Conservation (phyloP, 1,140 invertebrate genomes). For the Drosophila nigromelanica region DNA sequence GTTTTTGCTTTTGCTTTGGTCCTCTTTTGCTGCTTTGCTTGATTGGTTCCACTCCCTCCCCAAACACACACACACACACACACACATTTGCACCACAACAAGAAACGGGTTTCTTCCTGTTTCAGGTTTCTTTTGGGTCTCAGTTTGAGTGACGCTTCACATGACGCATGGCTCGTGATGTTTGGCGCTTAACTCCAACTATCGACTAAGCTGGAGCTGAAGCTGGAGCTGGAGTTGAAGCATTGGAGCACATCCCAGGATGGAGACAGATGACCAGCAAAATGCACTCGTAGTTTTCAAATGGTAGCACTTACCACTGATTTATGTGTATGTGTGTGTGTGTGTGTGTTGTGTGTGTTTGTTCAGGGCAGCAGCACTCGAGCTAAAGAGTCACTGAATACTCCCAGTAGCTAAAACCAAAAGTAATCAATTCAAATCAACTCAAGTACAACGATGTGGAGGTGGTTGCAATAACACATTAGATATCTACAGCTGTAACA, state of each 20-base stretch:
- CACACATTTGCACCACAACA: conserved; percentile 16
- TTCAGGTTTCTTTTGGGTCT: conserved; percentile 54
- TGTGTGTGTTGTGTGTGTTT: conserved; percentile 12
- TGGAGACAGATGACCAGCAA: conserved; percentile 19
- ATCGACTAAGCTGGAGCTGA: conserved; percentile 8
- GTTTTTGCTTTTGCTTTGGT: conserved; percentile 41
- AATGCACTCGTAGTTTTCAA: conserved; percentile 3
- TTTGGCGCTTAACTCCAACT: conserved; percentile 42
- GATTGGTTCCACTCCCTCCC: conserved; percentile 67
- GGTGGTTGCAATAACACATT: conserved; percentile 7
- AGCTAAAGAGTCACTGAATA: conserved; percentile 12
- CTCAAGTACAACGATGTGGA: neutral
- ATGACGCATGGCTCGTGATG: conserved; percentile 53
- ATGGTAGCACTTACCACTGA: conserved; percentile 21
- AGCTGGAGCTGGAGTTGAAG: neutral
- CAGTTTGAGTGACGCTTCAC: conserved; percentile 48
- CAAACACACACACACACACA: conserved; percentile 29
- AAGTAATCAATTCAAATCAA: conserved; percentile 26
- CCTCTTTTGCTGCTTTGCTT: conserved; percentile 57
- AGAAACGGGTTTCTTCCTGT: conserved; percentile 69
- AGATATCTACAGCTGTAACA: neutral
- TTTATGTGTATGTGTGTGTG: conserved; percentile 21
- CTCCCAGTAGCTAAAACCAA: conserved; percentile 14
- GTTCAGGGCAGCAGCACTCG: conserved; percentile 5
- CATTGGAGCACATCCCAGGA: neutral